These are phyloP conservation scores for Sesia bembeciformis DNA, from an alignment of 2,888 invertebrate genomes.

Conservation along the genomic window DNA sequence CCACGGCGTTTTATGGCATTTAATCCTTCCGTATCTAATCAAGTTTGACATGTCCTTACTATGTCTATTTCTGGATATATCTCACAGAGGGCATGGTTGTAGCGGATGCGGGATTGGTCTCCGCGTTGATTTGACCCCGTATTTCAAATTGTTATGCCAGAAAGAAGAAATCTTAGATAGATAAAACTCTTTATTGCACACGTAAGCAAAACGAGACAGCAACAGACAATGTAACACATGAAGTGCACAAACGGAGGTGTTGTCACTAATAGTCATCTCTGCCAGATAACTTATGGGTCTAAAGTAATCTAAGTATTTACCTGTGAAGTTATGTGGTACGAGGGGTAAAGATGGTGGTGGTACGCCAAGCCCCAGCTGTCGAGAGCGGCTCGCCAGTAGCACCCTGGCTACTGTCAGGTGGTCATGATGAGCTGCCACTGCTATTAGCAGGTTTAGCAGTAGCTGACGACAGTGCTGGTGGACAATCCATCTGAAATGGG, in stretches of 20 bases:
- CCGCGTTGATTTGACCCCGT: too few relatives aligned
- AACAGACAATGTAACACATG: too few relatives aligned
- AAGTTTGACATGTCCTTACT: neutral
- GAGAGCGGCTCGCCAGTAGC: constrained; percentile 86
- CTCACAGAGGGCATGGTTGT: too few relatives aligned
- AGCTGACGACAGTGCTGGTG: constrained; percentile 96
- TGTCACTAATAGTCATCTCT: too few relatives aligned
- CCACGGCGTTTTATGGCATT: too few relatives aligned
- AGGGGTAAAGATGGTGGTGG: constrained; percentile 81
- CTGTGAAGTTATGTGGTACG: constrained; percentile 85
- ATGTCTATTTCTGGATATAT: neutral
- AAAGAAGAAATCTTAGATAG: too few relatives aligned
- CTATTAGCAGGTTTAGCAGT: constrained; percentile 91
- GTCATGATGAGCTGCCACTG: constrained; percentile 91
- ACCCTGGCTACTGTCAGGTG: constrained; percentile 91
- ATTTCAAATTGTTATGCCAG: too few relatives aligned
- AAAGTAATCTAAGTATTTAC: constrained; percentile 40
- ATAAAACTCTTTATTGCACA: too few relatives aligned
- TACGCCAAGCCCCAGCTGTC: constrained; percentile 82
- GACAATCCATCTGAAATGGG: constrained; percentile 79
- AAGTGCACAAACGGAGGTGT: too few relatives aligned
- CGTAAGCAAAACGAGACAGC: too few relatives aligned
- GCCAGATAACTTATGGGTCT: too few relatives aligned
- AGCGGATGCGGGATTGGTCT: too few relatives aligned
- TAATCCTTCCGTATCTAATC: neutral